phyloP scores from a whole-genome alignment of 2,888 invertebrate genomes.

The Drosophila birchii region DNA sequence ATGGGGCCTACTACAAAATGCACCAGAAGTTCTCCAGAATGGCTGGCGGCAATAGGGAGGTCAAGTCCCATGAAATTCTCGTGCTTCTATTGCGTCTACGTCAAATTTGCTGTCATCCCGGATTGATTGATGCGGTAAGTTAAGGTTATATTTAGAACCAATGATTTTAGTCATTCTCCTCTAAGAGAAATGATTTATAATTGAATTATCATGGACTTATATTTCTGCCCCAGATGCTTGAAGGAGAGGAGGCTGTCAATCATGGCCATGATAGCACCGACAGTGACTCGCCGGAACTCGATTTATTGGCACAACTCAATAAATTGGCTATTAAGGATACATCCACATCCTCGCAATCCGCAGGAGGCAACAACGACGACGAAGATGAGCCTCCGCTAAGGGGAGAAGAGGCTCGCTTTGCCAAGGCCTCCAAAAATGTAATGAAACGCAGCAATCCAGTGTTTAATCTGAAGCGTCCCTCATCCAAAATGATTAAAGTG shows the following conservation, averaged over 20 bases:
- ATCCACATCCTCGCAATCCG: conserved; percentile 11
- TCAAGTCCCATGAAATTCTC: conserved; percentile 89
- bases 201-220: no score
- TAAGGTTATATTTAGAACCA: background rate
- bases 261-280: conserved; percentile 75
- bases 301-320: conserved; percentile 88
- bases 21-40: conserved; percentile 88
- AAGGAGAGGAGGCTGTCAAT: conserved; percentile 82
- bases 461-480: conserved; percentile 87
- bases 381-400: conserved; percentile 20
- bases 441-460: conserved; percentile 90
- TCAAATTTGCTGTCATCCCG: conserved; percentile 96
- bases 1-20: conserved; percentile 87
- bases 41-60: conserved; percentile 87
- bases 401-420: conserved; percentile 84
- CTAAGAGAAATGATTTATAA: no score
- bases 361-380: conserved; percentile 16
- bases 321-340: conserved; percentile 86
- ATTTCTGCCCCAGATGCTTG: conserved; percentile 85
- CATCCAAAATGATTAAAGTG: conserved; percentile 88
- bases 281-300: conserved; percentile 85
- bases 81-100: conserved; percentile 93
- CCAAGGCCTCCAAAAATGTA: conserved; percentile 87
- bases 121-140: conserved; percentile 89
- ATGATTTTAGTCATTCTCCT: background rate